Percentiles rank a stretch among this genome's conserved stretches.
Conservation (phyloP, 2,888 invertebrate species). For the Spilarctia lutea region DNA sequence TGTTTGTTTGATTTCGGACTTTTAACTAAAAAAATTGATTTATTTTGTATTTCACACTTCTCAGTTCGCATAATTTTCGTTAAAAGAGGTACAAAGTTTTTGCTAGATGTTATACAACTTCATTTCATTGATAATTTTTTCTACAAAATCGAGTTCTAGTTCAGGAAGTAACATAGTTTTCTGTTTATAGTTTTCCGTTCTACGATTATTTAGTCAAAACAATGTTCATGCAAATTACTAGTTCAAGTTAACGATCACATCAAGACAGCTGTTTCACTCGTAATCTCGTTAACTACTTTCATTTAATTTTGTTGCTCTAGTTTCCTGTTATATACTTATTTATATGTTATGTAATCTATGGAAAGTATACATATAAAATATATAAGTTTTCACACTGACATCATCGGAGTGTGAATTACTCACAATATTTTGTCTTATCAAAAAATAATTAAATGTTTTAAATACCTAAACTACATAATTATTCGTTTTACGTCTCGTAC, state of each 20-base stretch:
- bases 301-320: conserved; percentile 21
- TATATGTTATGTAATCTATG: not conserved
- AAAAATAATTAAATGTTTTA: no score
- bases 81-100: no score
- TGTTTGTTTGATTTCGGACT: no score
- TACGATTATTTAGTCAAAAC: conserved; percentile 5
- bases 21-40: no score
- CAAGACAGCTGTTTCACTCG: conserved; percentile 15
- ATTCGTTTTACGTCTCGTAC: no score
- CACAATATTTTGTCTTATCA: no score
- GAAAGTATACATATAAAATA: no score
- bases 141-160: not conserved
- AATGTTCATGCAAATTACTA: conserved; percentile 19
- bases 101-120: not conserved
- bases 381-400: not conserved
- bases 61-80: no score
- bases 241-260: conserved; percentile 17
- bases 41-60: no score
- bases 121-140: not conserved
- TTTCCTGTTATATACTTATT: not conserved
- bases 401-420: no score
- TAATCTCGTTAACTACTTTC: conserved; percentile 29
- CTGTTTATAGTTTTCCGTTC: not conserved
- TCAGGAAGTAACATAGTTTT: not conserved
- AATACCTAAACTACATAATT: no score